A percentile compares a stretch with the other conserved stretches of the same genome.
Conservation (phyloP, 2,113 vertebrate species). For the Oncorhynchus mykiss region DNA sequence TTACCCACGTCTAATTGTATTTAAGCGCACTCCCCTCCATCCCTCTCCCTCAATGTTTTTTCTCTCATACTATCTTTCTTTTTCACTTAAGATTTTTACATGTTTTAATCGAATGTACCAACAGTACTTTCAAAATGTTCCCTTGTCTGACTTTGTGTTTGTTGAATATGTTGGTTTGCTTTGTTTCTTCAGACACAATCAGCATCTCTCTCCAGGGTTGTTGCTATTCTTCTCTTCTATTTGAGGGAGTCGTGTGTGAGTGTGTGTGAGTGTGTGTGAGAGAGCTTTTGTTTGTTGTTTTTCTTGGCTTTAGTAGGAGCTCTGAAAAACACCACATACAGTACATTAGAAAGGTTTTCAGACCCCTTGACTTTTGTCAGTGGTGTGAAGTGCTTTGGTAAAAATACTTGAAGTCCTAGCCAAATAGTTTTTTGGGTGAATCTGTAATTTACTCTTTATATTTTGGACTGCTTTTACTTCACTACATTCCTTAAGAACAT, state of each 20-base stretch:
- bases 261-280: neutral
- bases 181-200: neutral
- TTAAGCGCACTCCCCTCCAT: neutral
- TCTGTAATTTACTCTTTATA: too few species aligned
- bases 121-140: neutral
- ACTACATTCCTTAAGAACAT: too few species aligned
- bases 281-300: neutral
- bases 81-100: too few species aligned
- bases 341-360: too few species aligned
- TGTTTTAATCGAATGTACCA: neutral
- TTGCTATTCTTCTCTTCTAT: neutral
- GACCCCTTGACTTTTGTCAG: too few species aligned
- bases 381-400: too few species aligned
- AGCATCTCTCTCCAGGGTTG: neutral
- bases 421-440: too few species aligned
- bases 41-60: conserved; percentile 9
- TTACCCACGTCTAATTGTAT: neutral
- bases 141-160: too few species aligned
- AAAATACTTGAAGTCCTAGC: too few species aligned
- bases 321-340: neutral
- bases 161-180: neutral
- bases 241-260: conserved; percentile 8
- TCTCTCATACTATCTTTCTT: neutral
- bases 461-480: too few species aligned
- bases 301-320: conserved; percentile 28